Percentiles rank a stretch among this genome's conserved stretches.
These are phyloP conservation scores for Acleris sparsana DNA, from an alignment of 2,888 invertebrate genomes.

Conservation along the genomic window DNA sequence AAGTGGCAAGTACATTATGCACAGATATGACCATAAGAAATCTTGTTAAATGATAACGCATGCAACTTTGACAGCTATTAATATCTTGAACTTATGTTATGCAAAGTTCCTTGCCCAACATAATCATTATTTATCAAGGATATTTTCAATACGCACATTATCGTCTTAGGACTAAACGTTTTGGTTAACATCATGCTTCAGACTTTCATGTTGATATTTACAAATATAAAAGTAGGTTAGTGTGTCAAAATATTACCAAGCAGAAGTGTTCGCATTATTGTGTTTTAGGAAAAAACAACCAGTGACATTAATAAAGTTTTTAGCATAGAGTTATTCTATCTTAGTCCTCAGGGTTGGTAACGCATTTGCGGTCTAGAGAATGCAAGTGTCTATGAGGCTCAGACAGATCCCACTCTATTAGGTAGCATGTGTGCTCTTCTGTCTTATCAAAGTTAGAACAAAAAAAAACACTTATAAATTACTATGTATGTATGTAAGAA, in stretches of 20 bases:
- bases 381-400: no score
- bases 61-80: slow-evolving; percentile 37
- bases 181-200: slow-evolving; percentile 8
- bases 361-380: neutral
- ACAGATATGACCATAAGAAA: slow-evolving; percentile 45
- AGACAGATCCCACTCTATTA: no score
- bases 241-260: slow-evolving; percentile 11
- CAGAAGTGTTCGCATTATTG: neutral
- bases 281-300: neutral
- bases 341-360: no score
- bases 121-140: slow-evolving; percentile 23
- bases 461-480: no score
- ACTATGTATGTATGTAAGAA: no score
- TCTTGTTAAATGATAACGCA: slow-evolving; percentile 39
- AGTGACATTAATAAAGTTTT: neutral
- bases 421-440: no score
- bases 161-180: slow-evolving; percentile 14
- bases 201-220: slow-evolving; percentile 20
- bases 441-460: no score
- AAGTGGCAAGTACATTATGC: slow-evolving; percentile 40
- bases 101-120: slow-evolving; percentile 19
- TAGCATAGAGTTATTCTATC: no score
- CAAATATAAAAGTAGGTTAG: slow-evolving; percentile 22
- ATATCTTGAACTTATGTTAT: slow-evolving; percentile 29
- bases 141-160: slow-evolving; percentile 7